Base-by-base conservation (phyloP, 2,113 vertebrate genomes). In the Paedocypris sp. region DNA sequence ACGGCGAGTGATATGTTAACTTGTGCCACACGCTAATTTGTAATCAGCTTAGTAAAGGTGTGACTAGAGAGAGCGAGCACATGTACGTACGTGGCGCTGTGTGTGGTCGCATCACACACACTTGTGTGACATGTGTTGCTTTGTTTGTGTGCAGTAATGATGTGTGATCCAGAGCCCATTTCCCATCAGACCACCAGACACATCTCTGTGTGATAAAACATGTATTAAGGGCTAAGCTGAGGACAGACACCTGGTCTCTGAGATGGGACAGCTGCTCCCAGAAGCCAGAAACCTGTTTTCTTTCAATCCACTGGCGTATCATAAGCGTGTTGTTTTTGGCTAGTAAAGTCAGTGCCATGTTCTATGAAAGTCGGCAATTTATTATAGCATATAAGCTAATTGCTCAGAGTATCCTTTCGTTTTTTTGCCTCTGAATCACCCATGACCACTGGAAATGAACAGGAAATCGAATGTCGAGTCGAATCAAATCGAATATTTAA, bases 61-160 rank as follows among this genome's bases (percentile, higher is more conserved):
- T 49, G 56, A 50, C 35, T 23, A 20, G 54, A 32, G 39, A 20
- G 33, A 13, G 48, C 38, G 36, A 46, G 47, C 13, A 15, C 18
- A 12, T 32, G 35, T 61, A 13, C 32, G 41, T 31, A 42, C 26
- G 22, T 63, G 42, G 42, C 23, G 18, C 16, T 33, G 47, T 68
- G 61, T 57, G 61, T 62, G 43, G 50, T 43, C 52, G 50, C 10
- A 50, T 47, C 50, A 22, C 31, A 47, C 32, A 36, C 43, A 42
- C 33, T 31, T 4, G 11, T 43, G 5, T 3, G 31, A 43, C 39
- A 32, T 57, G 54, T 58, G 51, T 2, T 33, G 50, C 28, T 54
- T 43, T 52, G 19, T 62, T 42, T 62, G 36, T 38, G 60, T 43
- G 28, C 33, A 15, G 60, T 19, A 43, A 31, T 35, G 20, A 52